Conservation (phyloP, 1,140 invertebrate genomes). For the Drosophila teissieri region DNA sequence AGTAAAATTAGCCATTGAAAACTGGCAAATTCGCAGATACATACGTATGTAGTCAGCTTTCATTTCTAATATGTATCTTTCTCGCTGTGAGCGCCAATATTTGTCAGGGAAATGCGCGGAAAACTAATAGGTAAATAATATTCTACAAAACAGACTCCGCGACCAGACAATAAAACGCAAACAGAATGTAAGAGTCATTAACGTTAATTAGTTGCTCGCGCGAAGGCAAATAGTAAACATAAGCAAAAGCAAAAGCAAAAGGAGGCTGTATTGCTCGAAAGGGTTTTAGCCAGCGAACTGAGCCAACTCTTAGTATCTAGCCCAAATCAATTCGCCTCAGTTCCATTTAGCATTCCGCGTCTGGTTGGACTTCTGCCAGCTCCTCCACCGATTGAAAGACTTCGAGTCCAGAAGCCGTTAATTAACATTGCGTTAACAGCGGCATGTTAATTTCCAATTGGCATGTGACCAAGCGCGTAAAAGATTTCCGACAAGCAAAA, state of each 20-base stretch:
- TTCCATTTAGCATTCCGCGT: slow-evolving; percentile 6
- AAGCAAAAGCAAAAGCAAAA: neutral
- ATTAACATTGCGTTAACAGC: slow-evolving; percentile 38
- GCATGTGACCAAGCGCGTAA: slow-evolving; percentile 33
- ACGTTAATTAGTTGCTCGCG: slow-evolving; percentile 55
- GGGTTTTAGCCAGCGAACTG: neutral
- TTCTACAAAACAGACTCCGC: slow-evolving; percentile 23
- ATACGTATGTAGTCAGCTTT: slow-evolving; percentile 1
- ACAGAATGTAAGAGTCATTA: slow-evolving; percentile 52
- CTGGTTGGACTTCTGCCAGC: slow-evolving; percentile 17
- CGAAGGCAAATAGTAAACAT: slow-evolving; percentile 31
- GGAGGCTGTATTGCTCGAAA: neutral
- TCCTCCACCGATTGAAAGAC: neutral
- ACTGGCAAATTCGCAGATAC: neutral
- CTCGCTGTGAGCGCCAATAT: slow-evolving; percentile 49
- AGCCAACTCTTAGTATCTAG: neutral
- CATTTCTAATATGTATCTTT: neutral
- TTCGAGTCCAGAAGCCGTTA: neutral
- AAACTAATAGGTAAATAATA: slow-evolving; percentile 36
- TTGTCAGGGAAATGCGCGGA: slow-evolving; percentile 32
- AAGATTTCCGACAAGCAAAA: slow-evolving; percentile 18
- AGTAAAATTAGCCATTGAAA: neutral
- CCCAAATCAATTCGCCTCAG: slow-evolving; percentile 1
- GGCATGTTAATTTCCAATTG: slow-evolving; percentile 32
- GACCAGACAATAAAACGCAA: slow-evolving; percentile 22